Conservation (phyloP, 2,113 vertebrate genomes). For the Seriola rivoliana region DNA sequence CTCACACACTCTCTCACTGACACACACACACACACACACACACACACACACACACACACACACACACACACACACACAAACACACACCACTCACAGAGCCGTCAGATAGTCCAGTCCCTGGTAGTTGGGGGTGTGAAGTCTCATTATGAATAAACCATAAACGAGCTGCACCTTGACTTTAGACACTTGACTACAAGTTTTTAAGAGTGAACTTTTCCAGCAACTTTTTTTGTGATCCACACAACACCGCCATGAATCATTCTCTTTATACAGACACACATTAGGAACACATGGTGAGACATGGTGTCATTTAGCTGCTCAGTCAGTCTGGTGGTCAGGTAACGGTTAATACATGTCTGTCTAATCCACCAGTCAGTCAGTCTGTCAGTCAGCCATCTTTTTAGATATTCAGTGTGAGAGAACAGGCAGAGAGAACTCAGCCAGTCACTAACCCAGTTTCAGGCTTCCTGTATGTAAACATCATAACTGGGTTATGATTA, state of each 20-base stretch:
- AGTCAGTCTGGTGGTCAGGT: background rate
- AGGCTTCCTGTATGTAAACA: constrained; percentile 35
- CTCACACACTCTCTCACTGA: constrained; percentile 30
- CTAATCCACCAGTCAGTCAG: background rate
- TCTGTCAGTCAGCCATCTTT: background rate
- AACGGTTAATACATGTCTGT: background rate
- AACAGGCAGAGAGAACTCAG: background rate
- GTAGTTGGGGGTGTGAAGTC: constrained; percentile 55
- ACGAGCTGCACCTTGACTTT: constrained; percentile 54
- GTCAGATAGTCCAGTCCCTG: constrained; percentile 43
- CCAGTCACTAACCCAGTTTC: constrained; percentile 27
- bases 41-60: constrained; percentile 24
- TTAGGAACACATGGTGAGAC: background rate
- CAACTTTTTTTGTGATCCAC: constrained; percentile 39
- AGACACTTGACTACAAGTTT: constrained; percentile 51
- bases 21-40: constrained; percentile 8
- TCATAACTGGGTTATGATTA: constrained; percentile 46
- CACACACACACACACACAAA: constrained; percentile 14
- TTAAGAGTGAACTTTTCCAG: constrained; percentile 44
- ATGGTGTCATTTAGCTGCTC: background rate
- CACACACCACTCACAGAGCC: constrained; percentile 24
- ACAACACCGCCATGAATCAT: constrained; percentile 31
- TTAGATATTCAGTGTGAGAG: constrained; percentile 3
- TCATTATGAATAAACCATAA: constrained; percentile 75
- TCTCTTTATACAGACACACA: background rate